Evolutionary conservation across 2,113 vertebrate species (phyloP).

Genomic region (Ranitomeya imitator): DNA sequence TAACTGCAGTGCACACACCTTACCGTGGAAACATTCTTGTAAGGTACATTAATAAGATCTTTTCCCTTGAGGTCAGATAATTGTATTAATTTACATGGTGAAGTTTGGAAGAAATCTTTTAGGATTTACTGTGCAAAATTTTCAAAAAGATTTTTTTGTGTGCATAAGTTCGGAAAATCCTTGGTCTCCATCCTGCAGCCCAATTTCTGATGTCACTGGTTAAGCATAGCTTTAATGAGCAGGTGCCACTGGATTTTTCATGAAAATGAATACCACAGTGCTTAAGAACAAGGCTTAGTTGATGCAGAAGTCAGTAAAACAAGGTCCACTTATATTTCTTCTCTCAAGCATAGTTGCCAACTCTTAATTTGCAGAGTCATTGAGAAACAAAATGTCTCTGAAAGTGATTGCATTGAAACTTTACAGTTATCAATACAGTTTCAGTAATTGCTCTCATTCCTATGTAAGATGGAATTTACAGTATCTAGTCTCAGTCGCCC

Average conservation of each 20-base stretch:
- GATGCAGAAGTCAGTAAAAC: slow-evolving; percentile 11
- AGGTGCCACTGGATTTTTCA: neutral
- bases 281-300: slow-evolving; percentile 24
- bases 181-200: slow-evolving; percentile 19
- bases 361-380: slow-evolving; percentile 27
- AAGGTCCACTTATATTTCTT: slow-evolving; percentile 37
- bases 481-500: neutral
- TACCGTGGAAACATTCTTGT: neutral
- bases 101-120: slow-evolving; percentile 15
- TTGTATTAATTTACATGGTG: neutral
- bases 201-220: slow-evolving; percentile 13
- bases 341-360: slow-evolving; percentile 39
- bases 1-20: neutral
- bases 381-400: neutral
- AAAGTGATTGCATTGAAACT: neutral
- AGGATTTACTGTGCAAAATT: slow-evolving; percentile 9
- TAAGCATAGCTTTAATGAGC: slow-evolving; percentile 32
- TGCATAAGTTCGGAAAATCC: slow-evolving; percentile 28
- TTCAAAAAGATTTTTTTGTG: neutral
- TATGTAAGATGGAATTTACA: neutral
- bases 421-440: neutral
- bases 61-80: neutral
- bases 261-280: slow-evolving; percentile 33
- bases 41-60: neutral
- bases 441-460: neutral